Evolutionary conservation across 2,888 invertebrate genomes (phyloP), one percentile per base, ranked within the genome.

Genomic region (Galerucella nymphaeae): DNA sequence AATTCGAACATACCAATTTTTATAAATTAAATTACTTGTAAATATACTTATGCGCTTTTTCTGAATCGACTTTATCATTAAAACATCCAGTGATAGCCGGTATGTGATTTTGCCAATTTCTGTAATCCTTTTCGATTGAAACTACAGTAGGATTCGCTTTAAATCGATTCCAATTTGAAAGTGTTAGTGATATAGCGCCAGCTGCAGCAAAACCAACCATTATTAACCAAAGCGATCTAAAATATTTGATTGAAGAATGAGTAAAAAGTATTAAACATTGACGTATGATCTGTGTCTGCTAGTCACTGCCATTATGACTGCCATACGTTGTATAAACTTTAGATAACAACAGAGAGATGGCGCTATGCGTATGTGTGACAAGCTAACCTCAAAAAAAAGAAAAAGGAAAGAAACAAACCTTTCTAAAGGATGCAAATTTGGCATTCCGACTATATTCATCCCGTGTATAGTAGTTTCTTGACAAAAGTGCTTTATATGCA

Each of bases 61-160:
- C 77, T 11, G 79, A 71, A 76, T 89, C 87, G 0, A 87, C 82
- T 78, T 82, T 82, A 23, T 88, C 86, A 76, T 84, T 77, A 71
- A 88, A 86, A 79, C 91, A 91, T 53, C 88, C 87, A 0, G 91
- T 91, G 4, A 89, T 83, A 0, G 89, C 90, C 0, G 91, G 90
- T 77, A 91, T 86, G 14, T 88, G 87, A 82, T 89, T 90, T 65
- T 87, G 84, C 91, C 91, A 92, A 53, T 89, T 88, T 59, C 91
- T 83, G 82, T 88, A 91, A 84, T 91, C 90, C 76, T 91, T 91
- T 79, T 91, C 89, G 74, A 91, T 82, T 0, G 91, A 90, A 10
- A 91, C 90, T 6, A 92, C 91, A 0, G 91, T 91, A 0, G 91
- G 91, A 80, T 88, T 91, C 59, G 90, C 90, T 59, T 86, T 87